Conservation (phyloP, 1,140 invertebrate species). For the Thaumetopoea pityocampa region DNA sequence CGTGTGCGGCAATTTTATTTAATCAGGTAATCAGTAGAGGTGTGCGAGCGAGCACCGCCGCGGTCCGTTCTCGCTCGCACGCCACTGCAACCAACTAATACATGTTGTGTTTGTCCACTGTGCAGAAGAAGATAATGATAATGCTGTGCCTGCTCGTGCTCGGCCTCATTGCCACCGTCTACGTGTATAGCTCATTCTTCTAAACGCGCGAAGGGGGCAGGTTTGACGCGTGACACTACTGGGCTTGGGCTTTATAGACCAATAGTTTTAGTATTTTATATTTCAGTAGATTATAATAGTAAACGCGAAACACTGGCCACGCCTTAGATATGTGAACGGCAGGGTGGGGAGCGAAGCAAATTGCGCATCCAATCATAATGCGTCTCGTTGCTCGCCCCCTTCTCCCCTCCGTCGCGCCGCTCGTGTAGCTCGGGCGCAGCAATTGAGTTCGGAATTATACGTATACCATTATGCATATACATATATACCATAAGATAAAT, state of each 20-base stretch:
- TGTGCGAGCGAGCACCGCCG: slow-evolving; percentile 28
- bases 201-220: slow-evolving; percentile 60
- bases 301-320: slow-evolving; percentile 4
- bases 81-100: slow-evolving; percentile 57
- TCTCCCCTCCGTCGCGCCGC: too few species aligned
- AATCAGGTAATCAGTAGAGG: slow-evolving; percentile 52
- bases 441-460: too few species aligned
- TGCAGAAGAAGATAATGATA: slow-evolving; percentile 98
- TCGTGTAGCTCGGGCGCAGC: too few species aligned
- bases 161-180: slow-evolving; percentile 83
- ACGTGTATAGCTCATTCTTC: slow-evolving; percentile 78
- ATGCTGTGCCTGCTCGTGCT: slow-evolving; percentile 92
- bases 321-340: too few species aligned
- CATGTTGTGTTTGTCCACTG: slow-evolving; percentile 76
- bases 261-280: slow-evolving; percentile 48
- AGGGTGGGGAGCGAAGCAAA: too few species aligned
- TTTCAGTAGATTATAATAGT: slow-evolving; percentile 41
- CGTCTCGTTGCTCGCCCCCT: too few species aligned
- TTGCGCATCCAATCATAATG: too few species aligned
- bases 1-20: slow-evolving; percentile 73
- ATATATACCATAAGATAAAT: too few species aligned
- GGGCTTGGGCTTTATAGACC: slow-evolving; percentile 48
- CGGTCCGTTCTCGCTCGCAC: slow-evolving; percentile 37
- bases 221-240: slow-evolving; percentile 53
- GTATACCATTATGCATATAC: too few species aligned